Evolutionary conservation across 2,888 invertebrate species (phyloP).

Genomic region (Thalpophila matura): DNA sequence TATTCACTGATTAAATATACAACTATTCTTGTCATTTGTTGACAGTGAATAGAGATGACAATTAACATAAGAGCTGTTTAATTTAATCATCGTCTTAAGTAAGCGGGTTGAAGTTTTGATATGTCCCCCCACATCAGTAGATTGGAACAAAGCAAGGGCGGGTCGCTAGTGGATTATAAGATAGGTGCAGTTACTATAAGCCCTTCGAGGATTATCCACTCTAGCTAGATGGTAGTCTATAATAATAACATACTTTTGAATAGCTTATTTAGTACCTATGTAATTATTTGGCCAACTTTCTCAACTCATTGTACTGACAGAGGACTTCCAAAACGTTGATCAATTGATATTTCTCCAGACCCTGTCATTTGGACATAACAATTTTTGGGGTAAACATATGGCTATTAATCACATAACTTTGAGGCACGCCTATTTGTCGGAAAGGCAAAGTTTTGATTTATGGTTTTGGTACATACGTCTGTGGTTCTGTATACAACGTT

Average conservation of each 20-base stretch:
- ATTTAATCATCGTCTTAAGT: too few relatives aligned
- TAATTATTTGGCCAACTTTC: neutral
- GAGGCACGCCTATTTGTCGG: constrained; percentile 38
- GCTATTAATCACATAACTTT: constrained; percentile 46
- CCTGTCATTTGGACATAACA: constrained; percentile 19
- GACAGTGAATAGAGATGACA: too few relatives aligned
- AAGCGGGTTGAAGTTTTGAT: too few relatives aligned
- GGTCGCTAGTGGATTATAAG: too few relatives aligned
- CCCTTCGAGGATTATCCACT: too few relatives aligned
- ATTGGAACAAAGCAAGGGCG: too few relatives aligned
- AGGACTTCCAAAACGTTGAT: constrained; percentile 20
- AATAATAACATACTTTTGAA: neutral
- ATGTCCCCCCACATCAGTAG: too few relatives aligned
- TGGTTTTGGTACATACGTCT: constrained; percentile 15
- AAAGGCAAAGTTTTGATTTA: constrained; percentile 46
- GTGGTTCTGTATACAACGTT: constrained; percentile 1
- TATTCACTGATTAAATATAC: too few relatives aligned
- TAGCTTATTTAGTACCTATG: neutral
- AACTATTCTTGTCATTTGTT: too few relatives aligned
- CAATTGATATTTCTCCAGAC: constrained; percentile 30
- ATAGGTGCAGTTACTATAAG: too few relatives aligned
- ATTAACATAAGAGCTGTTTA: too few relatives aligned
- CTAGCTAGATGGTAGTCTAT: too few relatives aligned
- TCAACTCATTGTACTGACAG: neutral
- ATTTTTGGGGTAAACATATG: constrained; percentile 41